These are phyloP conservation scores for Apamea monoglypha DNA, from an alignment of 2,888 invertebrate species.

Conservation along the genomic window DNA sequence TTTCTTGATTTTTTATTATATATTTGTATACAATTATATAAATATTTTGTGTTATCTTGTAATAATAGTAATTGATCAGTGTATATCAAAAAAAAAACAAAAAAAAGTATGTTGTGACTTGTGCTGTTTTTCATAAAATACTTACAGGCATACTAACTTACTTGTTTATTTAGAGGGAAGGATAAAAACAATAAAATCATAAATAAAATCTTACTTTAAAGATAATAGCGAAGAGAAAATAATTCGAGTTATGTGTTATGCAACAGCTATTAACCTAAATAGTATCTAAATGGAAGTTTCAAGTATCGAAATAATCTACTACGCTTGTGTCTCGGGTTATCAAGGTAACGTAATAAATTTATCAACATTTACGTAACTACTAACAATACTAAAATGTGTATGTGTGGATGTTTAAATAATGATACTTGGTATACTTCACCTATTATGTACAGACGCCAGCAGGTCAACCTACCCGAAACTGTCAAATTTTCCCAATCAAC, in stretches of 20 bases:
- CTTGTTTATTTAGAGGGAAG: not conserved
- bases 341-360: conserved; percentile 19
- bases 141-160: not conserved
- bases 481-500: too few relatives aligned
- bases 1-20: too few relatives aligned
- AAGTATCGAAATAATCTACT: conserved; percentile 30
- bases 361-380: conserved; percentile 7
- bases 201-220: not conserved
- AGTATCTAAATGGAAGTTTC: conserved; percentile 34
- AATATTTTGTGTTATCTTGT: too few relatives aligned
- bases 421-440: not conserved
- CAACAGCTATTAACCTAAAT: conserved; percentile 17
- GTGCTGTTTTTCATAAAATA: too few relatives aligned
- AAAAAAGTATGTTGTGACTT: not conserved
- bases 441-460: not conserved
- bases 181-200: not conserved
- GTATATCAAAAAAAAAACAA: too few relatives aligned
- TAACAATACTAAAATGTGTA: not conserved
- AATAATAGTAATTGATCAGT: too few relatives aligned
- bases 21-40: too few relatives aligned
- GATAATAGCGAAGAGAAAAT: not conserved
- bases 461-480: too few relatives aligned
- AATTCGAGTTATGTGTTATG: not conserved
- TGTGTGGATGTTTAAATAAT: not conserved
- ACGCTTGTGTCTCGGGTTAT: conserved; percentile 1